Conservation (phyloP, 2,797 vertebrate species). For the Brachyalestes nurse region DNA sequence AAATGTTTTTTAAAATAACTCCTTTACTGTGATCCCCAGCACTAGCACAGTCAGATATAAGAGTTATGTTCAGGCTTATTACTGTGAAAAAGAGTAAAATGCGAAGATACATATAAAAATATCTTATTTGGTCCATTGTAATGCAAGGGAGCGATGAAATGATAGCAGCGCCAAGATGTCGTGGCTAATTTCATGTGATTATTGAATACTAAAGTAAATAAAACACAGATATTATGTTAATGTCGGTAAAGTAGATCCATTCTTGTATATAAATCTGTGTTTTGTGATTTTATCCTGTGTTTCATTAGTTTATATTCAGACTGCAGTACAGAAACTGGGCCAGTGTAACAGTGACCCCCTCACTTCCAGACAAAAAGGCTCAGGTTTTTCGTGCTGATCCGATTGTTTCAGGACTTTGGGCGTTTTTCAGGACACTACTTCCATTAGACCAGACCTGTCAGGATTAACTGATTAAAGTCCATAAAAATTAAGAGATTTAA, state of each 20-base stretch:
- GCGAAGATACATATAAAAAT: no score
- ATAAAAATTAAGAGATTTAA: neutral
- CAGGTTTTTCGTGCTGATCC: neutral
- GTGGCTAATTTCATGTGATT: no score
- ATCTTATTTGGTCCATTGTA: neutral
- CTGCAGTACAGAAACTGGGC: constrained; percentile 30
- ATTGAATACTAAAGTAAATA: no score
- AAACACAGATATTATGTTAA: no score
- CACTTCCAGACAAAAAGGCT: constrained; percentile 3
- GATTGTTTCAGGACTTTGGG: neutral
- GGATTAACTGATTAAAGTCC: neutral
- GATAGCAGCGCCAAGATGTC: neutral
- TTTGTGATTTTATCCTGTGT: neutral
- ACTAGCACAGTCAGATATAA: neutral
- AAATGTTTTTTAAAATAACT: no score
- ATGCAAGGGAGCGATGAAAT: neutral
- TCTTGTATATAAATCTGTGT: neutral
- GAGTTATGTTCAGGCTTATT: no score
- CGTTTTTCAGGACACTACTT: neutral
- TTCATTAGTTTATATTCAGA: neutral
- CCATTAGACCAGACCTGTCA: neutral
- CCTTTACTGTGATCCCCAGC: neutral
- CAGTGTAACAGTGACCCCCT: neutral
- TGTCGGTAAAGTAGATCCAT: no score
- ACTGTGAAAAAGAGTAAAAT: no score